These are phyloP conservation scores for Ametastegia equiseti DNA, from an alignment of 2,888 invertebrate genomes.

Conservation along the genomic window DNA sequence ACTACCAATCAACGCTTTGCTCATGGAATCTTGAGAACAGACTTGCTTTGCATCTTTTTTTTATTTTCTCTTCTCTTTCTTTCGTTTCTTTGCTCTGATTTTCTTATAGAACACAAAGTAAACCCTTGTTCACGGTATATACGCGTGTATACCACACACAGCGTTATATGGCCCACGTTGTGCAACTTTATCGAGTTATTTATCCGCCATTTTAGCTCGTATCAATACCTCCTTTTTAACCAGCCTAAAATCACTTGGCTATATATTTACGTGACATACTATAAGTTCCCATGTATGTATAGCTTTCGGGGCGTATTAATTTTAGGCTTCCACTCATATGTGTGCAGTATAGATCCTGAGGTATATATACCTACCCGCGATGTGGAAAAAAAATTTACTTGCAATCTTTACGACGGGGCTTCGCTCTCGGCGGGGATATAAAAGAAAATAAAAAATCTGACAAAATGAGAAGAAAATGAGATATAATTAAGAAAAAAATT, in stretches of 20 bases:
- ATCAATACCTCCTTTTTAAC: constrained; percentile 24
- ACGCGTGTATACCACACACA: not conserved
- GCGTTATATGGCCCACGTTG: not conserved
- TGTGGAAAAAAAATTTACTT: not conserved
- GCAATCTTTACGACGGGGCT: not conserved
- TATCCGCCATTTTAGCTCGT: not conserved
- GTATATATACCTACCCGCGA: too few relatives aligned
- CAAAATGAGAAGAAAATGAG: too few relatives aligned
- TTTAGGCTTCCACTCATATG: too few relatives aligned
- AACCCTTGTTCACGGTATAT: not conserved
- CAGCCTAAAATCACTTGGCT: not conserved
- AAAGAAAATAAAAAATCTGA: not conserved
- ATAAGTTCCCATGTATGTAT: not conserved
- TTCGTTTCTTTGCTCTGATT: not conserved
- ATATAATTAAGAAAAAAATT: not conserved
- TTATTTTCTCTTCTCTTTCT: too few relatives aligned
- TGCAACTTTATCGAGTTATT: not conserved
- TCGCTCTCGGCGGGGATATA: not conserved
- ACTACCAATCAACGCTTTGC: not conserved
- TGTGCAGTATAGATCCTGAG: not conserved
- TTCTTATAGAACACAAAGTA: constrained; percentile 20
- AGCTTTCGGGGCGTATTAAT: not conserved
- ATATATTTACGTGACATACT: not conserved
- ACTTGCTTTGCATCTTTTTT: too few relatives aligned
- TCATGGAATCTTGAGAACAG: not conserved